Conservation (phyloP, 2,113 vertebrate genomes). For the Lota lota region DNA sequence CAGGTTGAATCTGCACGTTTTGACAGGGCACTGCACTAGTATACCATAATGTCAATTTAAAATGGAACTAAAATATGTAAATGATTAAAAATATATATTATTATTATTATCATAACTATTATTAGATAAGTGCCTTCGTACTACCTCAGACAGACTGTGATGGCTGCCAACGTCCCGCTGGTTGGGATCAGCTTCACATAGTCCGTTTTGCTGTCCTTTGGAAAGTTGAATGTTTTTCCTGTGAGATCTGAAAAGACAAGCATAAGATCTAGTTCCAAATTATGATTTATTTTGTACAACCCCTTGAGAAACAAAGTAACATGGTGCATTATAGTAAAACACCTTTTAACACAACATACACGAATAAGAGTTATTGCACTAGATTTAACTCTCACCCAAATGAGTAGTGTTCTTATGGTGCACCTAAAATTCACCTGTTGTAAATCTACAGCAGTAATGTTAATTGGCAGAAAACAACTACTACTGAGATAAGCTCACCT, state of each 20-base stretch:
- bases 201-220: slow-evolving; percentile 29
- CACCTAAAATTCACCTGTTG: too few species aligned
- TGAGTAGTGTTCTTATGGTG: too few species aligned
- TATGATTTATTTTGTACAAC: too few species aligned
- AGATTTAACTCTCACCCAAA: too few species aligned
- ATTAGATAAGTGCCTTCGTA: not conserved
- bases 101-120: not conserved
- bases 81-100: not conserved
- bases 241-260: slow-evolving; percentile 48
- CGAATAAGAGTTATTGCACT: too few species aligned
- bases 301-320: too few species aligned
- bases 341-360: too few species aligned
- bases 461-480: not conserved
- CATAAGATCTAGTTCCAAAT: not conserved
- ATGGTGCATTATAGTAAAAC: too few species aligned
- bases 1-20: too few species aligned
- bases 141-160: slow-evolving; percentile 62
- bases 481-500: slow-evolving; percentile 37
- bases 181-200: slow-evolving; percentile 32
- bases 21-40: too few species aligned
- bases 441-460: too few species aligned
- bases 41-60: not conserved
- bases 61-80: not conserved
- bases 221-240: slow-evolving; percentile 61
- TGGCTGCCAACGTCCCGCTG: not conserved